Evolutionary conservation across 2,113 vertebrate species (phyloP).

Genomic region (Nycticryphes semicollaris): DNA sequence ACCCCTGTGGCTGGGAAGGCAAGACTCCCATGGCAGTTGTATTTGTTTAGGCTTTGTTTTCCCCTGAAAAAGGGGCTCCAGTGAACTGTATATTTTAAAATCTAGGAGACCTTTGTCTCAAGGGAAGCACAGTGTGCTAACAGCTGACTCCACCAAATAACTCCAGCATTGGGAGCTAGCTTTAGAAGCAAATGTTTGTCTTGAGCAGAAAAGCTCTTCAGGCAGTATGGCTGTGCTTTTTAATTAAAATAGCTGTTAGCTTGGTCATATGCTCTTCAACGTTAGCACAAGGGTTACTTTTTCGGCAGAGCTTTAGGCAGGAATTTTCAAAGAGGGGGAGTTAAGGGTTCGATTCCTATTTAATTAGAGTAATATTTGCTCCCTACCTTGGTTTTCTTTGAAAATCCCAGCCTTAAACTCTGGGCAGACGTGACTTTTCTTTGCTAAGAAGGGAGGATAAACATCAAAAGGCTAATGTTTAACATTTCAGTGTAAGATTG

Average conservation of each 20-base stretch:
- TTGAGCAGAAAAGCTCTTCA: constrained; percentile 53
- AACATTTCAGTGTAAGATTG: not conserved
- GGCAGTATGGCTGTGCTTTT: constrained; percentile 15
- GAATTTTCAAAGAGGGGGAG: not conserved
- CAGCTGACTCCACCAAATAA: constrained; percentile 37
- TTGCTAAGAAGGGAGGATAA: constrained; percentile 21
- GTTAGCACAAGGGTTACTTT: constrained; percentile 23
- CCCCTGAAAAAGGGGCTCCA: constrained; percentile 5
- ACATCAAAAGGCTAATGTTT: constrained; percentile 28
- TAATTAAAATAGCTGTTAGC: constrained; percentile 55
- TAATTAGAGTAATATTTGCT: constrained; percentile 47
- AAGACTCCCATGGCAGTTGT: not conserved
- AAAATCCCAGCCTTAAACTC: constrained; percentile 17
- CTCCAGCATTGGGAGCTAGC: not conserved
- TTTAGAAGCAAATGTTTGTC: constrained; percentile 60
- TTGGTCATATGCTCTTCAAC: constrained; percentile 40
- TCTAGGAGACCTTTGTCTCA: constrained; percentile 19
- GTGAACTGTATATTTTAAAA: constrained; percentile 26
- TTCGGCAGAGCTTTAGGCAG: constrained; percentile 26
- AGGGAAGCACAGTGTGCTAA: not conserved
- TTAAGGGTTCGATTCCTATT: not conserved
- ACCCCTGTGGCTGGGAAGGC: not conserved
- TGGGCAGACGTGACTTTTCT: not conserved
- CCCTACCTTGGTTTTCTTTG: not conserved
- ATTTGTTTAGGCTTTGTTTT: constrained; percentile 52